Conservation (phyloP, 2,888 invertebrate species). For the Phorcus lineatus region DNA sequence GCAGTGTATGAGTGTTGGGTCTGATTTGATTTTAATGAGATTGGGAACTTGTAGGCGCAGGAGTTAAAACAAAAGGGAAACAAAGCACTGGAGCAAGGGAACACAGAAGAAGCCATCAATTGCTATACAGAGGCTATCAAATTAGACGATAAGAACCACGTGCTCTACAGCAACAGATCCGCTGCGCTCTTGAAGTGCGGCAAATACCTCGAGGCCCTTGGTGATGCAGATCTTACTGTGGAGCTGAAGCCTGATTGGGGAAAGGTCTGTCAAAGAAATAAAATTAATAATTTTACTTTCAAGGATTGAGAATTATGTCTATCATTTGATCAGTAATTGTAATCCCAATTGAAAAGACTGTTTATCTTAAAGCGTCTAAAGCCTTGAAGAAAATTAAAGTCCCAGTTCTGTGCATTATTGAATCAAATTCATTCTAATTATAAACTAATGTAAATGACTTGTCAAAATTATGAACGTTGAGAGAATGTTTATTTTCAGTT, state of each 20-base stretch:
- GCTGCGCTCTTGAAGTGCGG: slow-evolving; percentile 90
- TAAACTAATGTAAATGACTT: no score
- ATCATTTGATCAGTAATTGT: no score
- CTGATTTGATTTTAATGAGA: background rate
- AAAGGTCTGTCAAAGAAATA: slow-evolving; percentile 77
- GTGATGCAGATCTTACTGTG: slow-evolving; percentile 90
- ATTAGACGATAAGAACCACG: slow-evolving; percentile 88
- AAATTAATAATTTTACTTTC: no score
- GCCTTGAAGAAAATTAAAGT: no score
- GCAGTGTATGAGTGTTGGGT: no score
- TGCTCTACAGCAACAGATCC: slow-evolving; percentile 92
- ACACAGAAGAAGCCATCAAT: slow-evolving; percentile 86
- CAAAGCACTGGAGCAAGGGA: slow-evolving; percentile 85
- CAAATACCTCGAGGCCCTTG: slow-evolving; percentile 84
- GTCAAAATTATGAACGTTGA: no score
- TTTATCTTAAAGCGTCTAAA: no score
- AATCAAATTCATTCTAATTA: no score
- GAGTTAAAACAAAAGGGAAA: slow-evolving; percentile 92
- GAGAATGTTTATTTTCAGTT: no score
- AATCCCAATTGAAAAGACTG: no score
- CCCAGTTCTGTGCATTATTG: no score
- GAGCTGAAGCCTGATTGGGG: slow-evolving; percentile 88
- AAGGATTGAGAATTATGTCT: no score
- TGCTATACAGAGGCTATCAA: slow-evolving; percentile 88
- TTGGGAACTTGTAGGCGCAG: slow-evolving; percentile 80